Percentiles rank a stretch among this genome's conserved stretches.
phyloP scores from a whole-genome alignment of 2,888 invertebrate species.

The Meta bourneti region DNA sequence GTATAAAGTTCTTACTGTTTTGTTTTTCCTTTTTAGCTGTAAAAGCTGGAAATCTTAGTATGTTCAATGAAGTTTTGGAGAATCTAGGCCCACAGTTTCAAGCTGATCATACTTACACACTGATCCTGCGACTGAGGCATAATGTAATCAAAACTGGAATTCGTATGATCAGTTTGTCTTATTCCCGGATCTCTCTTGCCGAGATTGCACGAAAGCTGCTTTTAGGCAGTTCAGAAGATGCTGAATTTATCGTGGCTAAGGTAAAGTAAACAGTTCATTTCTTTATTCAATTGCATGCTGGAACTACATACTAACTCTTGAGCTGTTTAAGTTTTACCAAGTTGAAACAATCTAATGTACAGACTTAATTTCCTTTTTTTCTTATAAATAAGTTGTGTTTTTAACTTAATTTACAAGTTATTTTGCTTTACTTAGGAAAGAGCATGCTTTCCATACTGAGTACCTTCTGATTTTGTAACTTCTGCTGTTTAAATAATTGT shows the following conservation, averaged over 20 bases:
- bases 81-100: conserved; percentile 95
- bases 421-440: too few relatives aligned
- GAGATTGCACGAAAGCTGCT: conserved; percentile 97
- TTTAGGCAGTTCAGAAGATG: conserved; percentile 95
- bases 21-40: conserved; percentile 84
- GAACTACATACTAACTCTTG: too few relatives aligned
- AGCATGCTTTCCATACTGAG: too few relatives aligned
- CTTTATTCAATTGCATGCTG: not conserved
- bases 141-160: conserved; percentile 99
- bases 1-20: too few relatives aligned
- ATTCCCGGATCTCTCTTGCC: conserved; percentile 95
- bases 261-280: conserved; percentile 78
- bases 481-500: too few relatives aligned
- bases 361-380: not conserved
- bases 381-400: not conserved
- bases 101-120: conserved; percentile 95
- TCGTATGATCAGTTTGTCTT: conserved; percentile 96
- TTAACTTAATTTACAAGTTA: not conserved
- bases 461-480: not conserved
- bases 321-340: too few relatives aligned
- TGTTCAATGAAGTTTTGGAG: conserved; percentile 95
- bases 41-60: conserved; percentile 94
- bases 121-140: conserved; percentile 96
- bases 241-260: conserved; percentile 99
- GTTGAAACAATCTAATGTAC: not conserved